Evolutionary conservation across 2,888 invertebrate genomes (phyloP).

Genomic region (Amorpha juglandis): DNA sequence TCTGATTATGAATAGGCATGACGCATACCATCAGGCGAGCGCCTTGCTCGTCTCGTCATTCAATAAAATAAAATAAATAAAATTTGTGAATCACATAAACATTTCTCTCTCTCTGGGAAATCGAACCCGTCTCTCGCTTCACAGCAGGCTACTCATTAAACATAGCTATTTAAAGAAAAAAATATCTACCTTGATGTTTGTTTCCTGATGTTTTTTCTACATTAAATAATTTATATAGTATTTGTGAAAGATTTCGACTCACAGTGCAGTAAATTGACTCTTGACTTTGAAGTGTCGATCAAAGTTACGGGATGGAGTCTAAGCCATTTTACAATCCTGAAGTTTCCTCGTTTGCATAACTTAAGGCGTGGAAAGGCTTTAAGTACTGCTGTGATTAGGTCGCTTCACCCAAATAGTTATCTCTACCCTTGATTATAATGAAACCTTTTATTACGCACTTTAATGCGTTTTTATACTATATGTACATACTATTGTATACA

Average conservation of each 20-base stretch:
- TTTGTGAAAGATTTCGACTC: conserved; percentile 42
- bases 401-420: conserved; percentile 52
- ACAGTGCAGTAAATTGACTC: conserved; percentile 56
- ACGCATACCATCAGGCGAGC: no score
- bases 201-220: conserved; percentile 16
- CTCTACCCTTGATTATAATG: conserved; percentile 57
- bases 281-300: conserved; percentile 74
- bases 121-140: no score
- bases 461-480: conserved; percentile 34
- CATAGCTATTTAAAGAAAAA: neutral
- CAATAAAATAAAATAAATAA: no score
- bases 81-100: no score
- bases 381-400: conserved; percentile 69
- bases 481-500: neutral
- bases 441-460: conserved; percentile 51
- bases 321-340: conserved; percentile 69
- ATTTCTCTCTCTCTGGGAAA: no score
- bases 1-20: no score
- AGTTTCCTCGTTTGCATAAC: conserved; percentile 79
- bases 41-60: no score
- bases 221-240: conserved; percentile 29
- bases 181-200: neutral
- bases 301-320: conserved; percentile 72
- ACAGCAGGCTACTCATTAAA: no score
- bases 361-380: conserved; percentile 71